These are phyloP conservation scores for Leptoclinus maculatus DNA, from an alignment of 2,797 vertebrate genomes.

Conservation along the genomic window DNA sequence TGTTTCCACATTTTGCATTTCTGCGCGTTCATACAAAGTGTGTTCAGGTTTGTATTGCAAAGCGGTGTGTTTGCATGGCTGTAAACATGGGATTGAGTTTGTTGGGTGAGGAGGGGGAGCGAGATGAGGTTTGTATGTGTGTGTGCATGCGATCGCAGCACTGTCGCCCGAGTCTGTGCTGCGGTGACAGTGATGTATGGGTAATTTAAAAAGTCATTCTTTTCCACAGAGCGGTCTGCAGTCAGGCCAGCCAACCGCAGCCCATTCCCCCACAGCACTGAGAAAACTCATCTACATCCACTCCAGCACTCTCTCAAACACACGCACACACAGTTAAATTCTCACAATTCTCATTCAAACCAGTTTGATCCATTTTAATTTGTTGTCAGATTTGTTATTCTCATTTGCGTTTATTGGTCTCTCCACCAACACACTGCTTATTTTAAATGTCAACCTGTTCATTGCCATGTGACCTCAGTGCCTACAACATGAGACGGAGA, in stretches of 20 bases:
- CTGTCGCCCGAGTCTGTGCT: conserved; percentile 56
- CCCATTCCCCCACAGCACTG: conserved; percentile 74
- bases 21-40: not conserved
- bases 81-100: conserved; percentile 37
- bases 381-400: not conserved
- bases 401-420: not conserved
- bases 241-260: conserved; percentile 81
- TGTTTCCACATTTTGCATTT: not conserved
- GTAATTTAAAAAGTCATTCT: conserved; percentile 87
- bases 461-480: not conserved
- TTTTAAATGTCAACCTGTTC: not conserved
- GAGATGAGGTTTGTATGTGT: conserved; percentile 11
- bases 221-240: conserved; percentile 82
- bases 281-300: conserved; percentile 83
- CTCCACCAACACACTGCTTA: not conserved
- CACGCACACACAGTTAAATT: conserved; percentile 15
- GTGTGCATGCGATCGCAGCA: conserved; percentile 33
- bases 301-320: conserved; percentile 11
- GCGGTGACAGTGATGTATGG: conserved; percentile 85
- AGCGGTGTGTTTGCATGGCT: conserved; percentile 36
- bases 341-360: conserved; percentile 2
- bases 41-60: conserved; percentile 23
- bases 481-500: conserved; percentile 5
- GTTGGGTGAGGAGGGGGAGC: conserved; percentile 7
- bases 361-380: conserved; percentile 4